Base-by-base conservation (phyloP, 2,888 invertebrate genomes). In the Eubasilissa splendida region DNA sequence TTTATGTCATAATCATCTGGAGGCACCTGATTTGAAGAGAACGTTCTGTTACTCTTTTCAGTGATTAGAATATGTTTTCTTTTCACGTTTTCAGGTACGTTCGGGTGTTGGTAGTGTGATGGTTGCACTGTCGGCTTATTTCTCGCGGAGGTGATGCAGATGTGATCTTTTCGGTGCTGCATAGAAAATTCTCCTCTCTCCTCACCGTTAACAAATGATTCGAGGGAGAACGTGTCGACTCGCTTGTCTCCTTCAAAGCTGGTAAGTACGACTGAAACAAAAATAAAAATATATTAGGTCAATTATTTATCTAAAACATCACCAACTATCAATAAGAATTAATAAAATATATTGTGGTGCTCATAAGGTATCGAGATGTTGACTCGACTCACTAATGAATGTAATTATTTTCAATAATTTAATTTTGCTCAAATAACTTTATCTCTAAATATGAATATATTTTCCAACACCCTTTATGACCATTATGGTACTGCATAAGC, bases 141-240 rank as follows among this genome's bases (percentile, higher is more conserved):
- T 54, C 52, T 54, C 7, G 12, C 10, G 22, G 63, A 70, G 65
- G 31, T 50, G 11, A 78, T 70, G 80, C 82, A 83, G 22, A 80
- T 59, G 12, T 59, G 22, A 22, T 83, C 80, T 11, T 63, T 70
- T 56, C 56, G 54, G 31, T 65, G 33, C n/a, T 50, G 53, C 3
- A 79, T 75, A 10, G 78, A 74, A 52, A 83, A 82, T 2, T 58
- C 77, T 8, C 83, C 83, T 53, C 83, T 59, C n/a, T 79, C 80
- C 68, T 82, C 82, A 1, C 33, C 76, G 70, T 82, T 73, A 56
- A 82, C 65, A 1, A 60, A 50, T 2, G 83, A 80, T 59, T 80
- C 80, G 50, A 83, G 58, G 7, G 76, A 78, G 77, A 82, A 83
- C 42, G 79, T 79, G 14, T 33, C 70, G 31, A 82, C 22, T 22